Evolutionary conservation across 2,113 vertebrate species (phyloP).

Genomic region (Pedetes capensis): DNA sequence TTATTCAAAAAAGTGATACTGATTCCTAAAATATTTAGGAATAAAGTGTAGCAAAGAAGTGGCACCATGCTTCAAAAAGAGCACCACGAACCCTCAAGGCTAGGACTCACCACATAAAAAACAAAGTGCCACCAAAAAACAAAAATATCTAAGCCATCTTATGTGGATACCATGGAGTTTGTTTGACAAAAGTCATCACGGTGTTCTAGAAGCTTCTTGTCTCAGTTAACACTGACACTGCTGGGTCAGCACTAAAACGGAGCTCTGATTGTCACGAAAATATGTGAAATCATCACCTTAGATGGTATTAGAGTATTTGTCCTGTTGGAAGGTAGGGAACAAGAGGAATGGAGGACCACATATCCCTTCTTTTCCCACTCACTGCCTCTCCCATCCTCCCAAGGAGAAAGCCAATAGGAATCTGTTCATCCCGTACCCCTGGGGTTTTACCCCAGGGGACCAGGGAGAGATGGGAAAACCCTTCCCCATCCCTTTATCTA

Average conservation of each 20-base stretch:
- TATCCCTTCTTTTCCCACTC: not conserved
- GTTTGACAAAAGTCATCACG: not conserved
- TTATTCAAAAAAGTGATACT: not conserved
- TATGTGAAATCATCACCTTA: not conserved
- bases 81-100: not conserved
- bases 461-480: not conserved
- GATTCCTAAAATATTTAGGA: not conserved
- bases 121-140: not conserved
- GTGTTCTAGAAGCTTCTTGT: not conserved
- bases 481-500: not conserved
- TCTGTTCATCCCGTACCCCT: not conserved
- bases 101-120: not conserved
- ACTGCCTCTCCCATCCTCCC: not conserved
- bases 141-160: not conserved
- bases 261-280: not conserved
- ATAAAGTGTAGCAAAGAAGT: not conserved
- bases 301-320: not conserved
- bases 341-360: too few species aligned
- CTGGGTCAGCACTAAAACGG: not conserved
- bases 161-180: not conserved
- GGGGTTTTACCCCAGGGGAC: not conserved
- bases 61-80: not conserved
- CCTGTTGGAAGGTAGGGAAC: not conserved
- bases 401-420: not conserved
- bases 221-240: not conserved